These are phyloP conservation scores for Acinonyx jubatus DNA, from an alignment of 2,113 vertebrate genomes.

Conservation along the genomic window DNA sequence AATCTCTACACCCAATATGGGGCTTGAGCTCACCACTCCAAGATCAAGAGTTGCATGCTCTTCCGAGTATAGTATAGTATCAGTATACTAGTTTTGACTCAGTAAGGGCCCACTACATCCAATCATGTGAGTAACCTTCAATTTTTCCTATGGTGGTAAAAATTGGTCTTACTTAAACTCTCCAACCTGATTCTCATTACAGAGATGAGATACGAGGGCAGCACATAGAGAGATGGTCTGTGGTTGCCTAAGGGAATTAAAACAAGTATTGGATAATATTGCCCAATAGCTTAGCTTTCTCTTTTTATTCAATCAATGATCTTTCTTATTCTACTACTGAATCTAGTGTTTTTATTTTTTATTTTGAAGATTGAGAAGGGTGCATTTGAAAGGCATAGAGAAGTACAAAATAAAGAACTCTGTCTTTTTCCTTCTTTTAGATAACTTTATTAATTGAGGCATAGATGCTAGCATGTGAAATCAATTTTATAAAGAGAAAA, in stretches of 20 bases:
- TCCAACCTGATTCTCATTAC: not conserved
- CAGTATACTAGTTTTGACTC: not conserved
- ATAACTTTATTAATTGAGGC: not conserved
- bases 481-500: slow-evolving; percentile 36
- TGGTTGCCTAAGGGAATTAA: slow-evolving; percentile 12
- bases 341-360: slow-evolving; percentile 36
- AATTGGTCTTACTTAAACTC: not conserved
- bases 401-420: not conserved
- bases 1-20: not conserved
- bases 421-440: not conserved
- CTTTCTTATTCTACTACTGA: not conserved
- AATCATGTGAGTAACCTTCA: not conserved
- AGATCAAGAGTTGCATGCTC: not conserved
- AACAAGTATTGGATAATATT: not conserved
- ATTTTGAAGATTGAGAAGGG: not conserved
- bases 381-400: not conserved
- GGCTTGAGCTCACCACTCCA: not conserved
- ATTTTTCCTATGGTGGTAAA: not conserved
- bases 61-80: not conserved
- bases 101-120: not conserved
- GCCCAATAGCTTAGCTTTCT: not conserved
- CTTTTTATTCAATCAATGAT: not conserved
- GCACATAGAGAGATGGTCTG: not conserved
- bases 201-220: not conserved
- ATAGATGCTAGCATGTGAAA: not conserved